A percentile compares a stretch with the other conserved stretches of the same genome.
Conservation (phyloP, 1,140 invertebrate species). For the Zaprionus lachaisei region DNA sequence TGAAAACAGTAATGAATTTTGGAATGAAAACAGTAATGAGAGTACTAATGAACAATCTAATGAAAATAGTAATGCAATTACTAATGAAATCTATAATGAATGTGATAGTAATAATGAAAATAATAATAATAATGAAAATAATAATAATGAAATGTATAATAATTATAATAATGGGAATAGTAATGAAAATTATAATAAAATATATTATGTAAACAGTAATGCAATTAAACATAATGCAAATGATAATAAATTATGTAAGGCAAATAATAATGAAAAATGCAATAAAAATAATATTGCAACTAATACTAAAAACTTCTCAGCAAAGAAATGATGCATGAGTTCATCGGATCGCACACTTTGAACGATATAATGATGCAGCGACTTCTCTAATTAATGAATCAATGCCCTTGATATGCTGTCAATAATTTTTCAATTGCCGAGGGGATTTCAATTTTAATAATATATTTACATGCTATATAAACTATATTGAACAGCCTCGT, state of each 20-base stretch:
- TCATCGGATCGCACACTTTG: neutral
- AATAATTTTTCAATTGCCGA: neutral
- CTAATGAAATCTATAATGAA: neutral
- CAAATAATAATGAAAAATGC: neutral
- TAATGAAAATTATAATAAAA: neutral
- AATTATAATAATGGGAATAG: neutral
- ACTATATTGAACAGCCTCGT: conserved; percentile 7
- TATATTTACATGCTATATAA: conserved; percentile 14
- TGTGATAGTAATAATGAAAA: neutral
- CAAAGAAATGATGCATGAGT: too few species aligned
- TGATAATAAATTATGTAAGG: neutral
- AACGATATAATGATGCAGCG: neutral
- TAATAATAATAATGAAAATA: neutral
- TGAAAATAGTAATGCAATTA: too few species aligned
- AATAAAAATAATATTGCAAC: neutral
- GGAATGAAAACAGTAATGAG: too few species aligned
- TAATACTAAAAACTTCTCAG: neutral
- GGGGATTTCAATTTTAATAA: conserved; percentile 7
- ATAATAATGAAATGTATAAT: neutral
- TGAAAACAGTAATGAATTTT: neutral
- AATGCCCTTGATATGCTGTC: neutral
- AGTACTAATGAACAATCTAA: neutral
- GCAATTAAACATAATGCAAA: neutral
- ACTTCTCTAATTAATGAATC: neutral
- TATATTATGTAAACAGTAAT: neutral